Percentiles rank a stretch among this genome's conserved stretches.
Conservation (phyloP, 35 echinoderm and acorn worm genomes). For the Ophioderma brevispina region DNA sequence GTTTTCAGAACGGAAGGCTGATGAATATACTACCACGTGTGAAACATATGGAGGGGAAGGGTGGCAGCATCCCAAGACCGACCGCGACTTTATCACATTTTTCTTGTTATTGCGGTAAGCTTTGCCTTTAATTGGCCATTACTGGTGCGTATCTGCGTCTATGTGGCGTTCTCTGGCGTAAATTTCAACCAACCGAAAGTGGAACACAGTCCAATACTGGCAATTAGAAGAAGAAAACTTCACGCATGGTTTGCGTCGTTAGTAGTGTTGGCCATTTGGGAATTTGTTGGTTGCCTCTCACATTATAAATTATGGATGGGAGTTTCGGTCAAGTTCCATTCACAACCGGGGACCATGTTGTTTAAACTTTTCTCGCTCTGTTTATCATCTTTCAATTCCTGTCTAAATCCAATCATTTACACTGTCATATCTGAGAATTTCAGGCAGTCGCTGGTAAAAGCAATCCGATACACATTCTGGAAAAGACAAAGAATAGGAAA, state of each 20-base stretch:
- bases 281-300: conserved; percentile 87
- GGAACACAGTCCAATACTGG: conserved; percentile 22
- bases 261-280: conserved; percentile 80
- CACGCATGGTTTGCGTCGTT: conserved; percentile 76
- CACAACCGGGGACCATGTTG: conserved; percentile 43
- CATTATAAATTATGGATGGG: conserved; percentile 72
- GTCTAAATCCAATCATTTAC: conserved; percentile 90
- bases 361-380: conserved; percentile 52
- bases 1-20: neutral
- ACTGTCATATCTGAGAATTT: conserved; percentile 87
- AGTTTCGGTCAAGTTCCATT: conserved; percentile 59
- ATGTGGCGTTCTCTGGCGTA: conserved; percentile 63
- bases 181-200: conserved; percentile 33
- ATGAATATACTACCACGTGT: neutral
- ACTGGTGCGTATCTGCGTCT: conserved; percentile 74
- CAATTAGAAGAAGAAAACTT: conserved; percentile 69
- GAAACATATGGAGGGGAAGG: conserved; percentile 38
- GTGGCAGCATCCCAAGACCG: conserved; percentile 7
- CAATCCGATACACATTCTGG: too few relatives aligned
- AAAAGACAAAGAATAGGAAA: too few relatives aligned
- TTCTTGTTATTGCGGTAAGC: conserved; percentile 29
- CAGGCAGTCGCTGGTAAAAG: conserved; percentile 17
- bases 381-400: conserved; percentile 71
- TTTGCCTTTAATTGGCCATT: conserved; percentile 57
- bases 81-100: neutral